Base-by-base conservation (phyloP, 2,113 vertebrate species). In the Emberiza fucata region DNA sequence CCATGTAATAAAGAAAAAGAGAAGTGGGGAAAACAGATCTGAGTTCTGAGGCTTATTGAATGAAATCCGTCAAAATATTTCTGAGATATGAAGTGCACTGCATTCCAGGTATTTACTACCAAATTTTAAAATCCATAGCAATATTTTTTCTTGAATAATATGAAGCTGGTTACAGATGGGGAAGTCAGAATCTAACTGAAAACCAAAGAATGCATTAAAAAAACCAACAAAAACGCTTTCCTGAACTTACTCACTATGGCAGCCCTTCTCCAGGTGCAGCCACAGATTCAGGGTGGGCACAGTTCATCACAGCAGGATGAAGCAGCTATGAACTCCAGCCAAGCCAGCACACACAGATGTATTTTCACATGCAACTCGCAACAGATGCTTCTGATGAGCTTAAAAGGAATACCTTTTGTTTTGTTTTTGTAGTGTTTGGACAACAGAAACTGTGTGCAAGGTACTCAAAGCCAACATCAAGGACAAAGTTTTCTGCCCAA, bases 391-490 rank as follows among this genome's bases (percentile, higher is more conserved):
- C 31, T 12, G 40, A 39, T 2, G 1, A 35, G 20, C 29, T 77
- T 59, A 13, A 76, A 91, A 92, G 5, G 8, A 40, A 19, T 25
- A 47, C 3, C 3, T 71, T 91, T 10, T 51, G 8, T 35, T 92
- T 88, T 84, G n/a, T 76, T 81, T 96, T 81, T 64, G 8, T n/a
- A 98, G 98, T 3, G 95, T 98, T 44, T 98, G 98, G 98, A 98
- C 97, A 56, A 90, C 97, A 93, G 91, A 98, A 94, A 96, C 96
- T 6, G 60, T 35, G 13, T 98, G 98, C 80, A 97, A 97, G 29
- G 53, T 98, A 90, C 96, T 98, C 71, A 98, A 97, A 91, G 89
- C 91, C 70, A 94, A 54, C 94, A 96, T 98, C 87, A 95, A 95
- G 63, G 95, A 98, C 39, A 80, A 96, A 60, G 93, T 37, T 70